These are phyloP conservation scores for Crenuchus spilurus DNA, from an alignment of 2,797 vertebrate genomes.

Conservation along the genomic window DNA sequence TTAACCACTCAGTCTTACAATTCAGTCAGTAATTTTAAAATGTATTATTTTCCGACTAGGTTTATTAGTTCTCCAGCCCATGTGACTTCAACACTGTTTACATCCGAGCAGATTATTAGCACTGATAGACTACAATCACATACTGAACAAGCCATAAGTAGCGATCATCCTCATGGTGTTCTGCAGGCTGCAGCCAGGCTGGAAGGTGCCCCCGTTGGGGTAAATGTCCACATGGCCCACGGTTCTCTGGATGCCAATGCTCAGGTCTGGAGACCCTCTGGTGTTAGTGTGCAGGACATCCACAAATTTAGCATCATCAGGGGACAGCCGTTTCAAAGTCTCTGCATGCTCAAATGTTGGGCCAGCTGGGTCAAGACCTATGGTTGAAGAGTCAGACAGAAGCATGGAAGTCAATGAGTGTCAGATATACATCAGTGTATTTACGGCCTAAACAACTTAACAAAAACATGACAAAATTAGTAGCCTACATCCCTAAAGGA, in stretches of 20 bases:
- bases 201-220: slow-evolving; percentile 86
- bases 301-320: slow-evolving; percentile 84
- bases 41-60: too few species aligned
- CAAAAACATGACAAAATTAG: too few species aligned
- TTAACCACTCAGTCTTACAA: too few species aligned
- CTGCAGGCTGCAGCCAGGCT: slow-evolving; percentile 84
- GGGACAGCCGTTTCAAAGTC: slow-evolving; percentile 77
- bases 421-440: background rate
- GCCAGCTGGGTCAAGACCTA: slow-evolving; percentile 87
- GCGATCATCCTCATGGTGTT: slow-evolving; percentile 81
- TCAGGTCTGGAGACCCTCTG: slow-evolving; percentile 82
- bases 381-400: background rate
- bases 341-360: slow-evolving; percentile 86
- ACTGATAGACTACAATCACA: too few species aligned
- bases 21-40: too few species aligned
- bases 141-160: slow-evolving; percentile 80
- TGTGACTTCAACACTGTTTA: too few species aligned
- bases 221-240: slow-evolving; percentile 89
- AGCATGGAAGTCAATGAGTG: background rate
- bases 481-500: too few species aligned
- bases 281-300: slow-evolving; percentile 88
- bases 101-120: too few species aligned
- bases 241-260: slow-evolving; percentile 88
- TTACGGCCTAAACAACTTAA: background rate
- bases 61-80: too few species aligned